Conservation (phyloP, 2,888 invertebrate species). For the Lasioglossum figueresi region DNA sequence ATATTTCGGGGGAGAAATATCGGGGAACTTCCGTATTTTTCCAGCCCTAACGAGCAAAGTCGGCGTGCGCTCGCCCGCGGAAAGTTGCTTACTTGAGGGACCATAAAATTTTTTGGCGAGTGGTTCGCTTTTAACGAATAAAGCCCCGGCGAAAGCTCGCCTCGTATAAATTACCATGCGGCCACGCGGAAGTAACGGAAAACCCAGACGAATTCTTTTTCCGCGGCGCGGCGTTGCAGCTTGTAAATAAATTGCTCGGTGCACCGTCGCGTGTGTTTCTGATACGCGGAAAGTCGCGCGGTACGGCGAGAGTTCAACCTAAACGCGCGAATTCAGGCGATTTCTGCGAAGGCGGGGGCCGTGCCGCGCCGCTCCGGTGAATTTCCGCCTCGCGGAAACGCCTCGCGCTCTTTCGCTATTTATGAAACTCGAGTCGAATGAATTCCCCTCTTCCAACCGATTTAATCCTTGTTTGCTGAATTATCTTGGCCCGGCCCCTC, state of each 20-base stretch:
- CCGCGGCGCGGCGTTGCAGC: conserved; percentile 7
- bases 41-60: not conserved
- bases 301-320: not conserved
- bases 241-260: conserved; percentile 20
- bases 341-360: not conserved
- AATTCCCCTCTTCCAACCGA: conserved; percentile 10
- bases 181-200: conserved; percentile 33
- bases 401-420: not conserved
- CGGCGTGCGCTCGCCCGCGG: not conserved
- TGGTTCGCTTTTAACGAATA: conserved; percentile 70
- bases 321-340: conserved; percentile 8
- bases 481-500: not conserved
- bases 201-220: conserved; percentile 36
- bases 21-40: not conserved
- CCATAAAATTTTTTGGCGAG: conserved; percentile 41
- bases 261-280: conserved; percentile 25
- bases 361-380: not conserved
- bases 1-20: not conserved
- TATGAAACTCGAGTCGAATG: conserved; percentile 8
- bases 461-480: conserved; percentile 6
- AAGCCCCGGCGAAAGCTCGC: conserved; percentile 65
- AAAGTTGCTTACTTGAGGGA: conserved; percentile 19
- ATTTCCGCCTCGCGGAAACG: conserved; percentile 5
- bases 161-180: conserved; percentile 72
- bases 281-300: conserved; percentile 17